These are phyloP conservation scores for Stichodactyla mertensii DNA, from an alignment of 64 coral and sea anemone genomes.

Conservation along the genomic window DNA sequence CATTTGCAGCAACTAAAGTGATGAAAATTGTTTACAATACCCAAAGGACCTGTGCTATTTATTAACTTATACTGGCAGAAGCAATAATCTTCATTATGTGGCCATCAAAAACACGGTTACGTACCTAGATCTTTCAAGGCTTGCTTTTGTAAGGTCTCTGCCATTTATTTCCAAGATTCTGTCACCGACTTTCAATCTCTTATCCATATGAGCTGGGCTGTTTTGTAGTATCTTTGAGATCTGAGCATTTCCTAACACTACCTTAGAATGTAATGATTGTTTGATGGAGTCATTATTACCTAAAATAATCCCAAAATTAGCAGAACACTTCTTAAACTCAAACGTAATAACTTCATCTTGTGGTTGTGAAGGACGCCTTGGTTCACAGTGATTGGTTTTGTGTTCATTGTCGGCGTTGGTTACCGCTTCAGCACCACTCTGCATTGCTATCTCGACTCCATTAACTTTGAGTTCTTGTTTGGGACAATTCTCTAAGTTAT, in stretches of 20 bases:
- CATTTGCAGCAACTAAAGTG: neutral
- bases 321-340: slow-evolving; percentile 55
- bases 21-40: neutral
- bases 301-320: slow-evolving; percentile 49
- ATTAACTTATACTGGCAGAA: neutral
- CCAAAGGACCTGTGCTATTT: neutral
- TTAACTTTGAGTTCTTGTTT: neutral
- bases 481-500: neutral
- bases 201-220: slow-evolving; percentile 28
- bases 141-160: slow-evolving; percentile 37
- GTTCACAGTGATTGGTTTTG: neutral
- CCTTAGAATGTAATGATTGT: slow-evolving; percentile 14
- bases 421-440: neutral
- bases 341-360: neutral
- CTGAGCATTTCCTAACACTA: slow-evolving; percentile 26
- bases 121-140: slow-evolving; percentile 51
- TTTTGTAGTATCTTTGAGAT: slow-evolving; percentile 36
- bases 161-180: slow-evolving; percentile 59
- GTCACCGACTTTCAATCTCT: slow-evolving; percentile 49
- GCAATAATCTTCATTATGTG: neutral
- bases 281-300: slow-evolving; percentile 14
- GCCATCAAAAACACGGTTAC: neutral
- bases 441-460: neutral
- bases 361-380: slow-evolving; percentile 21
- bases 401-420: neutral